Conservation (phyloP, 1,140 invertebrate genomes). For the Bombus waltoni region DNA sequence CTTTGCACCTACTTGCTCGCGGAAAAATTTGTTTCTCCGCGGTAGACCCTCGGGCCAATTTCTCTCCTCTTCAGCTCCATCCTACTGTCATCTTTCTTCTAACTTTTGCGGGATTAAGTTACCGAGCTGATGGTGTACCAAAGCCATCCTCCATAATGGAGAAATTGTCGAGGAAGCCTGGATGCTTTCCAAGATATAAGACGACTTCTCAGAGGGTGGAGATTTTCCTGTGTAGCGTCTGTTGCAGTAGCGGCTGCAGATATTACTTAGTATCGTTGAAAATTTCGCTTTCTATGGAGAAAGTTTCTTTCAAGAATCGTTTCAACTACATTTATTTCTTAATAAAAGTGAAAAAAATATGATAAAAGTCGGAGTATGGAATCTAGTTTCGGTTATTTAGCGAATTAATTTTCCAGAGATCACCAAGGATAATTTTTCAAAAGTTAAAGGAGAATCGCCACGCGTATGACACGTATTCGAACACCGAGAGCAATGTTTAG, state of each 20-base stretch:
- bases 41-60: background rate
- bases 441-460: too few relatives aligned
- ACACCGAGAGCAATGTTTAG: too few relatives aligned
- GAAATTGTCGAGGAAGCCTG: background rate
- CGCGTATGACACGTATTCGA: too few relatives aligned
- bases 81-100: background rate
- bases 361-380: too few relatives aligned
- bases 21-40: conserved; percentile 46
- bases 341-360: too few relatives aligned
- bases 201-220: background rate
- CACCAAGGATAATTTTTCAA: background rate
- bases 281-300: too few relatives aligned
- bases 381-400: too few relatives aligned
- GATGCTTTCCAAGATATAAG: too few relatives aligned
- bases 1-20: conserved; percentile 57
- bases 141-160: background rate
- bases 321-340: too few relatives aligned
- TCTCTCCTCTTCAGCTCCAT: background rate
- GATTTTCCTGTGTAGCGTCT: background rate
- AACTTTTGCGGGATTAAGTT: background rate
- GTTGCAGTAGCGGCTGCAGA: too few relatives aligned
- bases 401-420: background rate
- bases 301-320: too few relatives aligned
- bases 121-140: background rate
- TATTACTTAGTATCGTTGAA: too few relatives aligned